These are phyloP conservation scores for Selenia dentaria DNA, from an alignment of 2,888 invertebrate species.

Conservation along the genomic window DNA sequence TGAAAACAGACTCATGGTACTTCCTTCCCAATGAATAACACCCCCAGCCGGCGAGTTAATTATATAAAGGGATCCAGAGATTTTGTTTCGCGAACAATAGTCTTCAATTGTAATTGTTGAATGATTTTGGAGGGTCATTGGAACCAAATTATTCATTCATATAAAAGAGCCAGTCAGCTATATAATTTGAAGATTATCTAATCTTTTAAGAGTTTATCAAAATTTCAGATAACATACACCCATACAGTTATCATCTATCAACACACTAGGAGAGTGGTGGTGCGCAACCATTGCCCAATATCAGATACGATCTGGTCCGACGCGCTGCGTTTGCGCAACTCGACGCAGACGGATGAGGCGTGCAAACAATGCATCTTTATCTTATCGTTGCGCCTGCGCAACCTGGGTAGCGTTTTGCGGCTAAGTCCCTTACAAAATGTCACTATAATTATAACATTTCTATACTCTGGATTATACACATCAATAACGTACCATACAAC, in stretches of 20 bases:
- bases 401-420: conserved; percentile 9
- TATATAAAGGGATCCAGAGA: conserved; percentile 44
- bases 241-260: conserved; percentile 9
- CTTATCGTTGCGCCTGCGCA: conserved; percentile 31
- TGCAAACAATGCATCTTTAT: conserved; percentile 44
- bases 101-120: conserved; percentile 24
- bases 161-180: not conserved
- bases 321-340: conserved; percentile 45
- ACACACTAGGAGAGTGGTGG: conserved; percentile 1
- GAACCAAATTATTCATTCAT: not conserved
- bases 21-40: conserved; percentile 49
- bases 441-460: conserved; percentile 1
- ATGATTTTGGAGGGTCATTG: conserved; percentile 18
- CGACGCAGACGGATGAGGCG: conserved; percentile 44
- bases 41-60: conserved; percentile 49
- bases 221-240: not conserved
- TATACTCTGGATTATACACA: too few species aligned
- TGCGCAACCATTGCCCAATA: conserved; percentile 41
- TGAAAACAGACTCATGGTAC: conserved; percentile 51
- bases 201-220: conserved; percentile 8
- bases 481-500: too few species aligned
- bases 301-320: conserved; percentile 34
- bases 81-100: conserved; percentile 36
- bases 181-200: conserved; percentile 1
- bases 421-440: conserved; percentile 6